Percentiles rank a stretch among this genome's conserved stretches.
phyloP scores from a whole-genome alignment of 92 coral and sea anemone species.

The Epizoanthus fatuus region DNA sequence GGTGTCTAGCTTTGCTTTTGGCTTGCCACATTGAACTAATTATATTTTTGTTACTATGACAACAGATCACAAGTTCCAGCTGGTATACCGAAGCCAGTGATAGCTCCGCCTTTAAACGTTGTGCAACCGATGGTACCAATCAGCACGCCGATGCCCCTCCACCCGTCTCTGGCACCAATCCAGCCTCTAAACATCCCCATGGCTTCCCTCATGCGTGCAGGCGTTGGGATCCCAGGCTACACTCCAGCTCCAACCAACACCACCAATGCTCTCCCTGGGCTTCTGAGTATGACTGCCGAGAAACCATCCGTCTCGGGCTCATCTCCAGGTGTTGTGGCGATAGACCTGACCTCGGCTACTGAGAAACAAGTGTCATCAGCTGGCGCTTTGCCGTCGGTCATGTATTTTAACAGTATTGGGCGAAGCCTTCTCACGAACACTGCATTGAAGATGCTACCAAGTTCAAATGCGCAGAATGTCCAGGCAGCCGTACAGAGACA shows the following conservation, averaged over 20 bases:
- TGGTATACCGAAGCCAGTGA: not conserved
- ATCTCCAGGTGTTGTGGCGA: slow-evolving; percentile 10
- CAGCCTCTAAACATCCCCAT: slow-evolving; percentile 35
- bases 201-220: slow-evolving; percentile 61
- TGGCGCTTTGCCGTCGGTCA: not conserved
- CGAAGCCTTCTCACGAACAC: not conserved
- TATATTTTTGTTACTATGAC: not conserved
- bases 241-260: slow-evolving; percentile 28
- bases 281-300: slow-evolving; percentile 18
- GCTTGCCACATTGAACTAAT: not conserved
- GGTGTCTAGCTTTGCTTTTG: no score
- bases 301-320: not conserved
- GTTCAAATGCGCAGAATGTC: not conserved
- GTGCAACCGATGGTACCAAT: slow-evolving; percentile 10
- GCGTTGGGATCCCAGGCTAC: slow-evolving; percentile 43
- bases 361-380: slow-evolving; percentile 11
- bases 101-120: not conserved
- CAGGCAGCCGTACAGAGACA: slow-evolving; percentile 2
- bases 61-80: slow-evolving; percentile 6
- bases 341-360: slow-evolving; percentile 27
- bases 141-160: slow-evolving; percentile 8
- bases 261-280: slow-evolving; percentile 34
- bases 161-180: not conserved
- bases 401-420: not conserved
- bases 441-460: not conserved